Evolutionary conservation across 2,113 vertebrate species (phyloP).

Genomic region (Leptosomus discolor): DNA sequence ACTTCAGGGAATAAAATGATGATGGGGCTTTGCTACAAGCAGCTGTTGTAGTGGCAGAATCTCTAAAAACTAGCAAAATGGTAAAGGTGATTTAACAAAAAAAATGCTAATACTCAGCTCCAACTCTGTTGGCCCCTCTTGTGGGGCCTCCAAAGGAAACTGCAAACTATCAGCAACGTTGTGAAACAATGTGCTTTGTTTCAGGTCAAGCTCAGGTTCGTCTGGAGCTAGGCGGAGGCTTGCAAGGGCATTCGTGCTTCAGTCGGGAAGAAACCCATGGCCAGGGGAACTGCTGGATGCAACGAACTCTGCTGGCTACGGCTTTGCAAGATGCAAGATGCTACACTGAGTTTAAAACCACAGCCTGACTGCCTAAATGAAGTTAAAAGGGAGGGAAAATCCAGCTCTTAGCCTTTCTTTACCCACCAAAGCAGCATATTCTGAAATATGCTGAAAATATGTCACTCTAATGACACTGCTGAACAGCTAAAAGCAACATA

Average conservation of each 20-base stretch:
- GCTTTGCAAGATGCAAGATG: not conserved
- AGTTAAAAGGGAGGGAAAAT: not conserved
- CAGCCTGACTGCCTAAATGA: not conserved
- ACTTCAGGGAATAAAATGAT: not conserved
- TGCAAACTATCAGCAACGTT: not conserved
- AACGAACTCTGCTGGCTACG: not conserved
- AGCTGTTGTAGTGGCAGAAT: not conserved
- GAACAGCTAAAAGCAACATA: not conserved
- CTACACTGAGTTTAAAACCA: not conserved
- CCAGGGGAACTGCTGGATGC: not conserved
- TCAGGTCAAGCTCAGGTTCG: not conserved
- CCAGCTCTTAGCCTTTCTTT: not conserved
- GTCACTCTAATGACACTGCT: not conserved
- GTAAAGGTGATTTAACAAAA: not conserved
- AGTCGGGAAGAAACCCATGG: not conserved
- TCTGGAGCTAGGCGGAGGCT: not conserved
- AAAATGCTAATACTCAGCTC: not conserved
- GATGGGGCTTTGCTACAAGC: not conserved
- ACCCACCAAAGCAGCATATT: not conserved
- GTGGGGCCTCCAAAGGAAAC: not conserved
- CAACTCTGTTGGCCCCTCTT: not conserved
- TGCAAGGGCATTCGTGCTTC: fast-evolving
- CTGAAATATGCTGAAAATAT: not conserved
- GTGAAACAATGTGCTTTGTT: not conserved
- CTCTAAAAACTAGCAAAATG: not conserved